Conservation (phyloP, 2,888 invertebrate genomes). For the Uropetala carovei region DNA sequence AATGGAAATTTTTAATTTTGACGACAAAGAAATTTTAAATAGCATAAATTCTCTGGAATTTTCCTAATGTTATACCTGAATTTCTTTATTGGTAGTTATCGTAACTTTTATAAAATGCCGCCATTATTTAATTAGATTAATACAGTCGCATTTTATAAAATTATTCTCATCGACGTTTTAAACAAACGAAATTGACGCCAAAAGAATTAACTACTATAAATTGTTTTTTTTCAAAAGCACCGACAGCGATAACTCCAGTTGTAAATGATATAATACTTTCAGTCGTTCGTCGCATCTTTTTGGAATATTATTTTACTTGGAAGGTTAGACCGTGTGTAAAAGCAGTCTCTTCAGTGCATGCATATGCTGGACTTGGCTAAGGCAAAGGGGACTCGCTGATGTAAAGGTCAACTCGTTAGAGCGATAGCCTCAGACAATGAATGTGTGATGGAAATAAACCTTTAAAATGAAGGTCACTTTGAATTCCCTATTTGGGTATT, state of each 20-base stretch:
- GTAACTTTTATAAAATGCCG: too few relatives aligned
- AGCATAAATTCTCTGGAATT: too few relatives aligned
- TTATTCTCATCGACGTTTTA: too few relatives aligned
- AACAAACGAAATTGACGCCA: too few relatives aligned
- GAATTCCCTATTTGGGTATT: too few relatives aligned
- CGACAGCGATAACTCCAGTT: neutral
- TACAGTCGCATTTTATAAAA: too few relatives aligned
- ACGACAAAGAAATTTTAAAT: too few relatives aligned
- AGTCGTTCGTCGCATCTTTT: neutral
- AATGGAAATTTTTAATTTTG: too few relatives aligned
- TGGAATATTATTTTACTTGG: neutral
- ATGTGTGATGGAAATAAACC: neutral
- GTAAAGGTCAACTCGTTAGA: constrained; percentile 20
- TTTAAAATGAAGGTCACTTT: neutral
- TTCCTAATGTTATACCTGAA: too few relatives aligned
- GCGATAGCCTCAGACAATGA: neutral
- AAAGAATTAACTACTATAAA: neutral
- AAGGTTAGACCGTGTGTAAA: neutral
- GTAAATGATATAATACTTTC: neutral
- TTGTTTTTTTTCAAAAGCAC: neutral
- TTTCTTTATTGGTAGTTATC: too few relatives aligned
- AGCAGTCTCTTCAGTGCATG: neutral
- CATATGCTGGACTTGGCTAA: neutral
- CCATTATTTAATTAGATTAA: too few relatives aligned
- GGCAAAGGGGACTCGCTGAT: neutral